phyloP scores from a whole-genome alignment of 2,113 vertebrate species.

The Caranx ignobilis region DNA sequence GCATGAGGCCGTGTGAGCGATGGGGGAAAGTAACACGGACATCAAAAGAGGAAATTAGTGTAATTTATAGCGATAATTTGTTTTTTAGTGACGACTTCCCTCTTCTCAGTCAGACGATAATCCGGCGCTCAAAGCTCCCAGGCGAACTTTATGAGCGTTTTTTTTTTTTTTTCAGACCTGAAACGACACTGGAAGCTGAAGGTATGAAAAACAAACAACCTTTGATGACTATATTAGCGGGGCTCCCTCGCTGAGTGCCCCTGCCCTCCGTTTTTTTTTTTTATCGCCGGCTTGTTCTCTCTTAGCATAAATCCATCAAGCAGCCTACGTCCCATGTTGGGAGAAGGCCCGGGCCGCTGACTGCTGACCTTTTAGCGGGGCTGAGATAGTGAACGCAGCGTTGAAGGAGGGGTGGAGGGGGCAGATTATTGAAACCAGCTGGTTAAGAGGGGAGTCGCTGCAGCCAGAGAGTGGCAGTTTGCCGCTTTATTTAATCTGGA shows the following conservation, averaged over 20 bases:
- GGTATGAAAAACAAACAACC: conserved; percentile 55
- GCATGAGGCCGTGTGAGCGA: conserved; percentile 39
- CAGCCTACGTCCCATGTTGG: conserved; percentile 48
- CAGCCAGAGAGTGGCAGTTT: conserved; percentile 70
- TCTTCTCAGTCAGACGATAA: neutral
- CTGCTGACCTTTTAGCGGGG: conserved; percentile 66
- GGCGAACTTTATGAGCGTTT: neutral
- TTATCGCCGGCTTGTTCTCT: conserved; percentile 50
- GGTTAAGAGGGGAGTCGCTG: conserved; percentile 60
- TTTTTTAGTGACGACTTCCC: neutral
- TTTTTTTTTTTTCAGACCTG: neutral
- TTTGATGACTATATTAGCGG: conserved; percentile 55
- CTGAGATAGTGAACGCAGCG: conserved; percentile 58
- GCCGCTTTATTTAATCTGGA: conserved; percentile 80
- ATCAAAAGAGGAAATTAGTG: conserved; percentile 16
- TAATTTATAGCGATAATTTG: conserved; percentile 38
- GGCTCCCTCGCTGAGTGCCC: conserved; percentile 19
- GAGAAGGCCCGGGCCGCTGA: conserved; percentile 58
- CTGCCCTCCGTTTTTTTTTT: conserved; percentile 40
- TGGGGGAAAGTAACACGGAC: conserved; percentile 35
- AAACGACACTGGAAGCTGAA: conserved; percentile 14
- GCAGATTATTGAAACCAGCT: conserved; percentile 85
- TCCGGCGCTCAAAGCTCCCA: neutral
- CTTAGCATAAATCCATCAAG: conserved; percentile 67
- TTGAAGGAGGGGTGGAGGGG: conserved; percentile 10